Evolutionary conservation across 2,797 vertebrate genomes (phyloP), one percentile per base, ranked within the genome.

Genomic region (Artibeus jamaicensis): DNA sequence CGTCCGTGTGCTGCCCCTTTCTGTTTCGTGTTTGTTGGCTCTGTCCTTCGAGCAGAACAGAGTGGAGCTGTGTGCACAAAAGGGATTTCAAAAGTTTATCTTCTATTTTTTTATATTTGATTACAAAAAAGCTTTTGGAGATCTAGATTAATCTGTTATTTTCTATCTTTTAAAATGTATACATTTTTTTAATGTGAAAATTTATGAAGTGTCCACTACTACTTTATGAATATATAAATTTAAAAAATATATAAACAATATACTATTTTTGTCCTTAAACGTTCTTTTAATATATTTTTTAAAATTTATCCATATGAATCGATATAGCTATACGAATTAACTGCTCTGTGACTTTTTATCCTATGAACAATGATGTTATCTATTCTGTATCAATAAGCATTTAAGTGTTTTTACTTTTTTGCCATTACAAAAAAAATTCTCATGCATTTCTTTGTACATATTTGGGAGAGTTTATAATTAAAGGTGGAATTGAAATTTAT

Each of bases 1-100:
- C 37, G 1, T 26, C 26, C 5, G 24, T 9, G 26, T 32, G 15
- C 15, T 2, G 26, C 32, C 1, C 1, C 32, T 22, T 16, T 7
- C 37, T 22, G 67, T 29, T 32, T 21, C 55, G 0, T 5, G 1
- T 21, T 24, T 2, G 9, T 22, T 82, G 39, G 9, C 10, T 39
- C 44, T 50, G 4, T 18, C 79, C 68, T 83, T 50, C 50, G 68
- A 42, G 39, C 4, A 42, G 39, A 39, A 42, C n/a, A 50, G 4
- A 26, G n/a, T 15, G 42, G 29, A 62, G 26, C 55, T 74, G 8
- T 84, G 55, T 21, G n/a, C 44, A 39, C 18, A 18, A 50, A 39
- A 18, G 42, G 55, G 62, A 3, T 48, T 91, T 62, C 19, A 62
- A 14, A 26, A 39, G 4, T n/a, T n/a, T 62, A 29, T 32, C 67